A percentile compares a stretch with the other conserved stretches of the same genome.
Conservation (phyloP, 2,113 vertebrate genomes). For the Chaenogobius annularis region DNA sequence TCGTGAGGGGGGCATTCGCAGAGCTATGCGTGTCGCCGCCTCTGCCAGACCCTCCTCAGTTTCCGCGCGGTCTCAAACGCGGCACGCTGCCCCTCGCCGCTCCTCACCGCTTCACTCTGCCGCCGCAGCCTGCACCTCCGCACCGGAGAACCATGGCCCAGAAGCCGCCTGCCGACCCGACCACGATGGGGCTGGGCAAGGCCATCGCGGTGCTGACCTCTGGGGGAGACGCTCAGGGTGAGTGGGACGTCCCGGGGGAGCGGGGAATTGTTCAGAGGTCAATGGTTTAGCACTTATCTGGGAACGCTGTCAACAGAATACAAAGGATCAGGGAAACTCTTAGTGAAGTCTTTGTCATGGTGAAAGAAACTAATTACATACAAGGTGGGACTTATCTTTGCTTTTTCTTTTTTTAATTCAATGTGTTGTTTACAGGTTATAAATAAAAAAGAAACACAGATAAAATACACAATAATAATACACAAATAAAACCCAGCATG, state of each 20-base stretch:
- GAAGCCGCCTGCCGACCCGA: conserved; percentile 24
- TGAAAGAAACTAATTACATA: too few relatives aligned
- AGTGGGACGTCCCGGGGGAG: conserved; percentile 31
- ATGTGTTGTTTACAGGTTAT: too few relatives aligned
- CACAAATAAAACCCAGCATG: too few relatives aligned
- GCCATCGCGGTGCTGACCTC: conserved; percentile 94
- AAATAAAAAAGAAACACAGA: too few relatives aligned
- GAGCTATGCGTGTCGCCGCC: conserved; percentile 33
- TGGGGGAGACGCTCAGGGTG: conserved; percentile 95
- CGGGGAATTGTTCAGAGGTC: background rate
- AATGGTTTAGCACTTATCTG: background rate
- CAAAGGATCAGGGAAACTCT: too few relatives aligned
- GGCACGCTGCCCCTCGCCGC: conserved; percentile 4
- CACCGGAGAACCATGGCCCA: conserved; percentile 52
- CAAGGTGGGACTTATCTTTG: too few relatives aligned
- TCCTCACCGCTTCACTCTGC: background rate
- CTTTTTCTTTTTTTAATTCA: too few relatives aligned
- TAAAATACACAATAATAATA: too few relatives aligned
- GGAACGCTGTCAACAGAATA: background rate
- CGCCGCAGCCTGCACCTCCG: conserved; percentile 48
- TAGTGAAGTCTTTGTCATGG: too few relatives aligned
- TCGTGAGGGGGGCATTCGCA: conserved; percentile 19
- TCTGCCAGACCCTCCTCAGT: conserved; percentile 48
- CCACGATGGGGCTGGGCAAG: conserved; percentile 81
- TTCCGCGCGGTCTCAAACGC: conserved; percentile 21